Evolutionary conservation across 2,113 vertebrate species (phyloP), one percentile per base, ranked within the genome.

Genomic region (Eublepharis macularius): DNA sequence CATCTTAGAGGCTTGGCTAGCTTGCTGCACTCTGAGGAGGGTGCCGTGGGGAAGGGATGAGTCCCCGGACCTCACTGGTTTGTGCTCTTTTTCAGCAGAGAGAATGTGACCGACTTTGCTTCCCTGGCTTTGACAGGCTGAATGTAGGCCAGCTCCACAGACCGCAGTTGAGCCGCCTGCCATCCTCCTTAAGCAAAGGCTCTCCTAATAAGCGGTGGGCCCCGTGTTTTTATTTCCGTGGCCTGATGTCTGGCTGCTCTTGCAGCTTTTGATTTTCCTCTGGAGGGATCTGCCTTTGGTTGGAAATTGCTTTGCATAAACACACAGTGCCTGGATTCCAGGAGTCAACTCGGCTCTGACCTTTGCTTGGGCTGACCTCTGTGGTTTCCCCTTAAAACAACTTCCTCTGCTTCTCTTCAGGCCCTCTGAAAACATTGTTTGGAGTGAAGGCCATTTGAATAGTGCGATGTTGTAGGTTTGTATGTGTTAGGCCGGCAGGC

Each of bases 281-380:
- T 91, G 91, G 83, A 76, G 83, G 83, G 89, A 89, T 91, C 86
- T 90, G 79, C 85, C 72, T 91, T 94, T 95, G 93, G 86, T 91
- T 91, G 86, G 88, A 93, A 90, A 90, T 95, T 94, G 92, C 88
- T 95, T 92, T 94, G 94, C 88, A 8, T n/a, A 47, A 92, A 88
- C 84, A 85, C 93, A 89, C 86, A 80, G 89, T 2, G 29, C 60
- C 87, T 0, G n/a, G 79, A 84, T 86, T 91, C 77, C 0, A 21
- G 21, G 81, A 14, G 70, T 86, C 72, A 92, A 80, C 90, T 1
- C 0, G 74, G 76, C 21, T 29, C 72, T 84, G 88, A 91, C 75
- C 88, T 91, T 14, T 80, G 89, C 36, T 90, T 77, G 87, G 76
- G 87, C 69, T 45, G 89, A 81, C 83, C 82, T 76, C 41, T 89